Base-by-base conservation (phyloP, 2,797 vertebrate species). In the Crenuchus spilurus region DNA sequence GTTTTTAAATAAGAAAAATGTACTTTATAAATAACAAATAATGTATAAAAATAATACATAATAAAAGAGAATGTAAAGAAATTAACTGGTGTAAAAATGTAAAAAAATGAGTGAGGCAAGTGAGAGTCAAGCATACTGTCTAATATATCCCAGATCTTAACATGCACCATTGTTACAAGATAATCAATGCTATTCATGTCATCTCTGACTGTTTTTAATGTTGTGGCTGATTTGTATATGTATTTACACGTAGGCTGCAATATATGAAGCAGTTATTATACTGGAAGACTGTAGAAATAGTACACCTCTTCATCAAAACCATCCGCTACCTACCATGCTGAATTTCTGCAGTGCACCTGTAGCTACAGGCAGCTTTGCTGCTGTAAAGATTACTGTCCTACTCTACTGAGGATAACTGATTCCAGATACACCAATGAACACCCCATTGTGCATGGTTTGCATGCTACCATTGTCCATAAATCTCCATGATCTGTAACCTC, bases 341-440 rank as follows among this genome's bases (percentile, higher is more conserved):
- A 18, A 80, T 77, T 83, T 84, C 84, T 84, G 84, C 82, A n/a
- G 69, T 63, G 85, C 86, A 90, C 87, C 88, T 91, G 88, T 85
- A 83, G 71, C 79, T 80, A 83, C 81, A 83, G 86, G 81, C 85
- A 83, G 75, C 20, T 87, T 82, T 79, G 84, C 58, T 60, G 68
- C 82, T 85, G 72, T 84, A 79, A 84, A 88, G 83, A 88, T 81
- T 79, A 81, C 86, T 81, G 83, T 88, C 77, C 70, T 76, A 18
- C 85, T 88, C 88, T 86, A 87, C 87, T 88, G 82, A 87, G 87
- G 81, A 82, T 84, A 84, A 78, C 52, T 79, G 22, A 82, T 80
- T 84, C 75, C 80, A 83, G 76, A 74, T 77, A 79, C 4, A 6
- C 37, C 67, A 68, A 75, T 82, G 80, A 79, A 85, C 72, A 20